Base-by-base conservation (phyloP, 2,888 invertebrate species). In the Acrocyrtus sp. region DNA sequence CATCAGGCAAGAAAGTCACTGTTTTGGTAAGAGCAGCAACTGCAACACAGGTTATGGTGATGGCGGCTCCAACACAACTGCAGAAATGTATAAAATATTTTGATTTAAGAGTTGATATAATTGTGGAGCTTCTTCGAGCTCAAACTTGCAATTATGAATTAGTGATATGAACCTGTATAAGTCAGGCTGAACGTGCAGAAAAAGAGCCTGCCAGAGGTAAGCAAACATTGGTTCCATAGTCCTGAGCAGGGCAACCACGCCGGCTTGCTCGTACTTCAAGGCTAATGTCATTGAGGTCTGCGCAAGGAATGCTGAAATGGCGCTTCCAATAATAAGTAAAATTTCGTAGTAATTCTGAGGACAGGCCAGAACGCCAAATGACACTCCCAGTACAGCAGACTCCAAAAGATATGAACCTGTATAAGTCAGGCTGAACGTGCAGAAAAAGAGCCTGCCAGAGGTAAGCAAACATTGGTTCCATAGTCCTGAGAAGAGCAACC, bases 121-220 rank as follows among this genome's bases (percentile, higher is more conserved):
- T 22, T 50, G 5, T 22, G 22, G 21, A 21, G n/a, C 8, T 17
- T n/a, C n/a, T n/a, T n/a, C n/a, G n/a, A n/a, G n/a, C n/a, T n/a
- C n/a, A n/a, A n/a, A n/a, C n/a, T n/a, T n/a, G n/a, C n/a, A n/a
- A n/a, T n/a, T n/a, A n/a, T 21, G 45, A n/a, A n/a, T n/a, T n/a
- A n/a, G n/a, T n/a, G n/a, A n/a, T n/a, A n/a, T n/a, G n/a, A n/a
- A 72, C 75, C 75, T 75, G 50, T 50, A 75, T 22, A 72, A 12
- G 47, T 75, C 70, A 10, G 75, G 70, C 5, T n/a, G 15, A 19
- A 72, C 58, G 29, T 61, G 57, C 1, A 75, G 58, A 22, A 70
- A 70, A 10, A 72, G 15, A 4, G 58, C 34, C 57, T 75, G 75
- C 67, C 66, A 67, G 4, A 67, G n/a, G 29, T 67, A 75, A 10